Conservation (phyloP, 2,888 invertebrate genomes). For the Anagyrus pseudococci region DNA sequence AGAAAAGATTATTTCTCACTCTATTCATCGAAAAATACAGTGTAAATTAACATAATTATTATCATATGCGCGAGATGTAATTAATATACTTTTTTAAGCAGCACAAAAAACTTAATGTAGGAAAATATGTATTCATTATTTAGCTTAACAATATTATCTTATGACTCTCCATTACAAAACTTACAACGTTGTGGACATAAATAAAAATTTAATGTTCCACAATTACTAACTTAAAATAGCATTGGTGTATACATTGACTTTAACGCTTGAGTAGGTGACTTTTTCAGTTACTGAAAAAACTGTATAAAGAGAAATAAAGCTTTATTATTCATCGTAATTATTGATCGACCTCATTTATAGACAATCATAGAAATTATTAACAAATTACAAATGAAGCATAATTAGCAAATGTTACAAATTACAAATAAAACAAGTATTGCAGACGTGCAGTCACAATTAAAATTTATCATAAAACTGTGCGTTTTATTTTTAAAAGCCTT, state of each 20-base stretch:
- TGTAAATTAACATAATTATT: neutral
- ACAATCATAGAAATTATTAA: too few species aligned
- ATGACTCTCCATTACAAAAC: slow-evolving; percentile 4
- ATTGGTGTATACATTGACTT: slow-evolving; percentile 12
- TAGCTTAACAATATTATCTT: slow-evolving; percentile 12
- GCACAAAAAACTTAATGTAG: slow-evolving; percentile 1
- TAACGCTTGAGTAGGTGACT: neutral
- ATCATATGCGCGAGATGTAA: neutral
- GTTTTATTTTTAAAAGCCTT: too few species aligned
- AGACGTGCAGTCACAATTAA: too few species aligned
- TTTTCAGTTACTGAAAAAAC: too few species aligned
- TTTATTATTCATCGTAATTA: too few species aligned
- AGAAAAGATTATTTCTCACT: slow-evolving; percentile 3
- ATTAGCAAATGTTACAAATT: too few species aligned
- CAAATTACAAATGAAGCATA: too few species aligned
- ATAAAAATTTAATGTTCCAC: neutral
- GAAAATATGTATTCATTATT: slow-evolving; percentile 14
- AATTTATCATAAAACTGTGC: neutral
- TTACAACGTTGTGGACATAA: neutral
- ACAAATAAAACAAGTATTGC: too few species aligned
- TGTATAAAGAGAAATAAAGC: too few species aligned
- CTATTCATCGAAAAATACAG: neutral
- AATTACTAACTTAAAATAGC: slow-evolving; percentile 7
- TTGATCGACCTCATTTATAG: too few species aligned
- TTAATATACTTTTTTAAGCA: neutral